phyloP scores from a whole-genome alignment of 2,113 vertebrate genomes.

The Cyanistes caeruleus region DNA sequence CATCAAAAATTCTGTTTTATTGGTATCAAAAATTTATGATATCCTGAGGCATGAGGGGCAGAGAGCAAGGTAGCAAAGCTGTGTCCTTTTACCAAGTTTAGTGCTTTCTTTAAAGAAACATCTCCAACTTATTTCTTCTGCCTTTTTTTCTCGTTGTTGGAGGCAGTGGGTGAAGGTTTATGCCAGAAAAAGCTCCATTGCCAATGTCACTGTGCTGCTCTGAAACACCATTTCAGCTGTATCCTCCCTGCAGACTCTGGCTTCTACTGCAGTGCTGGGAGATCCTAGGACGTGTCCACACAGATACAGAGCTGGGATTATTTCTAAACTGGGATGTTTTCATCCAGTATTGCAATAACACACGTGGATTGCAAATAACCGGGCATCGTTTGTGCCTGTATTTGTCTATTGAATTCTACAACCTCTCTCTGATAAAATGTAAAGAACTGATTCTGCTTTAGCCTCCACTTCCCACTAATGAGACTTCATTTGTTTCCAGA shows the following conservation, averaged over 20 bases:
- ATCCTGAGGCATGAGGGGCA: slow-evolving; percentile 67
- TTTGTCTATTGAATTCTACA: not conserved
- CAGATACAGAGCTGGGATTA: not conserved
- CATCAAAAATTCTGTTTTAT: slow-evolving; percentile 76
- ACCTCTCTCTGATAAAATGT: not conserved
- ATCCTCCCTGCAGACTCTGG: not conserved
- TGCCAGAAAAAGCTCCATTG: not conserved
- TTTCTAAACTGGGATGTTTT: slow-evolving; percentile 3
- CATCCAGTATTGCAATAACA: not conserved
- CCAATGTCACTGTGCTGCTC: not conserved
- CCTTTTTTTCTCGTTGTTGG: not conserved
- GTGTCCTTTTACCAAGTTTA: slow-evolving; percentile 68
- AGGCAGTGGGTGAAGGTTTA: not conserved
- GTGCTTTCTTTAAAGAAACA: slow-evolving; percentile 66
- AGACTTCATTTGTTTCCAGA: slow-evolving; percentile 13
- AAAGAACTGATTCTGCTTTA: not conserved
- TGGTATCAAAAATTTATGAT: slow-evolving; percentile 73
- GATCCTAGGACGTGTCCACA: not conserved
- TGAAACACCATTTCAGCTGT: not conserved
- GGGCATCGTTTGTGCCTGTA: not conserved
- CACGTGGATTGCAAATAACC: rapidly evolving
- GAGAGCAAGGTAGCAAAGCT: slow-evolving; percentile 66
- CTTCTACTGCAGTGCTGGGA: not conserved
- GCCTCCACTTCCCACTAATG: not conserved
- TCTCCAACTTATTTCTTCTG: slow-evolving; percentile 3